Conservation (phyloP, 1,140 invertebrate genomes). For the Pachyrhynchus sulphureomaculatus region DNA sequence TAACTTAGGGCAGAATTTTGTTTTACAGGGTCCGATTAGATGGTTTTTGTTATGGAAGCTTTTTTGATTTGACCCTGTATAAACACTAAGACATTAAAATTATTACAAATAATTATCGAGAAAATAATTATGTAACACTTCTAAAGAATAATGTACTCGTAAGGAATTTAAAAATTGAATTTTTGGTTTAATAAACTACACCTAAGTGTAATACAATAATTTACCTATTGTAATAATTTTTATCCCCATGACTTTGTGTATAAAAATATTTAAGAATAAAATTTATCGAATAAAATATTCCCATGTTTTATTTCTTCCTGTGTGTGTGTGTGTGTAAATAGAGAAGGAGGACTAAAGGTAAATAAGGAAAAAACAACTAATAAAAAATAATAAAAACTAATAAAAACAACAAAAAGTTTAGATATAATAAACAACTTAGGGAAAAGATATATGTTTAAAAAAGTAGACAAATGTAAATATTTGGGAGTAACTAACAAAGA, state of each 20-base stretch:
- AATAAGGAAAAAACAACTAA: no score
- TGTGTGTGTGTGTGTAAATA: no score
- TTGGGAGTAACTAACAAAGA: no score
- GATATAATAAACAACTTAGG: no score
- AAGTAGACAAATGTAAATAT: no score
- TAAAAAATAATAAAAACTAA: no score
- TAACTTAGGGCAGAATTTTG: not conserved
- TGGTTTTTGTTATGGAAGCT: not conserved
- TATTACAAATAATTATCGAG: not conserved
- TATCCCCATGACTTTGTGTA: conserved; percentile 23
- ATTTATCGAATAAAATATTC: not conserved
- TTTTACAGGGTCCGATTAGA: not conserved
- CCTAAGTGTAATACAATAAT: conserved; percentile 25
- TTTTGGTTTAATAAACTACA: not conserved
- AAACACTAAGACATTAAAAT: not conserved
- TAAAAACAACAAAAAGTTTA: no score
- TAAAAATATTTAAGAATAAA: conserved; percentile 26
- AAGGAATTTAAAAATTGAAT: no score
- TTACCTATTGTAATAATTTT: conserved; percentile 27
- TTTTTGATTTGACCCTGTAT: not conserved
- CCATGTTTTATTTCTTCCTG: not conserved
- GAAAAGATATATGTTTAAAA: no score
- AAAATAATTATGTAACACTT: not conserved
- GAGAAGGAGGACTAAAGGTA: no score
- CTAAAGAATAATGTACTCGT: not conserved